phyloP scores from a whole-genome alignment of 2,888 invertebrate genomes.

The Agriopis marginaria region DNA sequence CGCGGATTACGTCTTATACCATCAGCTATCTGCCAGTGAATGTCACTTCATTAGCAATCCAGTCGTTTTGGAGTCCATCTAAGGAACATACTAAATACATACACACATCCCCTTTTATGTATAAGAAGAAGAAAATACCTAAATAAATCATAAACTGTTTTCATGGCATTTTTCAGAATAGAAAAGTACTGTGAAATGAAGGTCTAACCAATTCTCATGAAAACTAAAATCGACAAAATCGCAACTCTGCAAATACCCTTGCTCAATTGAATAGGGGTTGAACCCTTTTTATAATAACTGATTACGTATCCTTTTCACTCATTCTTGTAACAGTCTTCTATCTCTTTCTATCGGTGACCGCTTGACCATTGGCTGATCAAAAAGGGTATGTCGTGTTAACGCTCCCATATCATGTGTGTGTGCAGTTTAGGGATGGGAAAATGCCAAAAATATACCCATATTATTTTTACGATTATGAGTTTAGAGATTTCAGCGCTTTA shows the following conservation, averaged over 20 bases:
- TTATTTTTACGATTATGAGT: no score
- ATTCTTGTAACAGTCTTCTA: slow-evolving; percentile 27
- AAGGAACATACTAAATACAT: no score
- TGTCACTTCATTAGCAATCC: no score
- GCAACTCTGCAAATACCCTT: slow-evolving; percentile 18
- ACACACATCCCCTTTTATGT: no score
- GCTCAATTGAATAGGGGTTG: slow-evolving; percentile 33
- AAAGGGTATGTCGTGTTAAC: slow-evolving; percentile 29
- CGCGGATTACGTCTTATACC: no score
- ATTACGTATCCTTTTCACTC: slow-evolving; percentile 44
- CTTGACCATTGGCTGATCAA: slow-evolving; percentile 78
- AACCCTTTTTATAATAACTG: slow-evolving; percentile 28
- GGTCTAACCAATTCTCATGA: background rate
- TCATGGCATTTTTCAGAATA: no score
- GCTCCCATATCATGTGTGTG: background rate
- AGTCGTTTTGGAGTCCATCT: no score
- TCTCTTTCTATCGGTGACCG: slow-evolving; percentile 69
- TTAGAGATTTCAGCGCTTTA: no score
- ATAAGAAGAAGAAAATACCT: no score
- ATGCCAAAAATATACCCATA: background rate
- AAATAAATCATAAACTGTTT: no score
- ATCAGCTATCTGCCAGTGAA: no score
- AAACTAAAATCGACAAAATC: slow-evolving; percentile 7
- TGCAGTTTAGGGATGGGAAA: background rate
- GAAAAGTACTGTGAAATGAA: background rate